A percentile compares a stretch with the other conserved stretches of the same genome.
phyloP scores from a whole-genome alignment of 1,140 invertebrate genomes.

The Camponotus vicinus region DNA sequence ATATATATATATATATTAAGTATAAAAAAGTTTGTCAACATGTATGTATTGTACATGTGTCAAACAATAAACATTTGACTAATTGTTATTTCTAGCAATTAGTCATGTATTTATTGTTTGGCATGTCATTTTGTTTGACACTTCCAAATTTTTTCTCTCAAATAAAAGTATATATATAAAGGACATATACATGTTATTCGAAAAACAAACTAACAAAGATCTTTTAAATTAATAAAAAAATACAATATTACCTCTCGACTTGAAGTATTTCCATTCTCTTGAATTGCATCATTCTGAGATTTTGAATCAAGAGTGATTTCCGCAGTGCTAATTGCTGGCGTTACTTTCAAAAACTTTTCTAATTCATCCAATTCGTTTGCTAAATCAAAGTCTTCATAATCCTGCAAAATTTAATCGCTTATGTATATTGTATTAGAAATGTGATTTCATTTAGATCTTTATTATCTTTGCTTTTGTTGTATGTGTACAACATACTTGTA shows the following conservation, averaged over 20 bases:
- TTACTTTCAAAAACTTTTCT: slow-evolving; percentile 93
- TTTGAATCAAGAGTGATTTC: slow-evolving; percentile 85
- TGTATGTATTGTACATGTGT: neutral
- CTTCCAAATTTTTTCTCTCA: neutral
- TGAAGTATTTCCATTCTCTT: slow-evolving; percentile 85
- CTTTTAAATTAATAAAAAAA: neutral
- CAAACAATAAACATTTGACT: slow-evolving; percentile 28
- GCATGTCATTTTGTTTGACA: neutral
- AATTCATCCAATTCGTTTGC: slow-evolving; percentile 96
- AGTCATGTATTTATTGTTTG: too few relatives aligned
- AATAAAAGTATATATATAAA: neutral
- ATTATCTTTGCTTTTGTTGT: neutral
- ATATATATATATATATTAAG: neutral
- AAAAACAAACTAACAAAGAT: neutral
- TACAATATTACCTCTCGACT: slow-evolving; percentile 84
- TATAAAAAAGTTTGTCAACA: slow-evolving; percentile 21
- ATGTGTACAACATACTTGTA: neutral
- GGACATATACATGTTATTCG: neutral
- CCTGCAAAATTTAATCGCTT: slow-evolving; percentile 86
- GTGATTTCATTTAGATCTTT: neutral
- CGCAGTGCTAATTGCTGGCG: slow-evolving; percentile 84
- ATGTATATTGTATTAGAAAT: neutral
- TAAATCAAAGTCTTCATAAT: slow-evolving; percentile 96
- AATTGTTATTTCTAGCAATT: neutral
- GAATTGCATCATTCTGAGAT: slow-evolving; percentile 79